Conservation (phyloP, 2,797 vertebrate species). For the Dromococcyx pavoninus region DNA sequence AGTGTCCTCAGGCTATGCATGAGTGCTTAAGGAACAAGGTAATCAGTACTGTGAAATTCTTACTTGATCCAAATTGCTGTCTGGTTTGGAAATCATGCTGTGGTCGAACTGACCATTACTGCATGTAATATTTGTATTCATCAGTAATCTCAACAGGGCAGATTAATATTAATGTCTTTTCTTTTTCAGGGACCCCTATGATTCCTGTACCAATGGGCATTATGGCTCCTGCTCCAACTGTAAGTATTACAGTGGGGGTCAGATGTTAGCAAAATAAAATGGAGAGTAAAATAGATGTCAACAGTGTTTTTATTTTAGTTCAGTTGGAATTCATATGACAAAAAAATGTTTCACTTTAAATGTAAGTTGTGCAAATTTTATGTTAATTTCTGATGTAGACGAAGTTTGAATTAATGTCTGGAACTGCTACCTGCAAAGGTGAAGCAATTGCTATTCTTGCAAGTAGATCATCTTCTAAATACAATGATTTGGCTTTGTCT, state of each 20-base stretch:
- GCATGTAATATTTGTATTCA: background rate
- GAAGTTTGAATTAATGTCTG: background rate
- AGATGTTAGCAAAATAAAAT: background rate
- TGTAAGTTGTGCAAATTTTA: background rate
- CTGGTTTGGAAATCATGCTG: background rate
- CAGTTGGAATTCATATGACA: background rate
- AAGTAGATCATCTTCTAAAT: background rate
- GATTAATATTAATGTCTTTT: background rate
- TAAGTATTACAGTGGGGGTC: conserved; percentile 69
- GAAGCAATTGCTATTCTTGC: background rate
- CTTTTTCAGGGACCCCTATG: conserved; percentile 88
- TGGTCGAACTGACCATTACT: too few species aligned
- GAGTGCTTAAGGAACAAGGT: background rate
- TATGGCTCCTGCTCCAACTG: conserved; percentile 91
- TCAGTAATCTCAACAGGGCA: background rate
- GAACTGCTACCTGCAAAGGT: background rate
- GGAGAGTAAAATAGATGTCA: background rate
- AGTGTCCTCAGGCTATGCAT: background rate
- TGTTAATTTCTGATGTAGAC: background rate
- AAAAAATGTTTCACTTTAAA: background rate
- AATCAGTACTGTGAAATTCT: background rate
- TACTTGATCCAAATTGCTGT: background rate
- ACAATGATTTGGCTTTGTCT: background rate
- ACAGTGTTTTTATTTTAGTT: background rate
- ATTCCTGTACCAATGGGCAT: conserved; percentile 98